A percentile compares a stretch with the other conserved stretches of the same genome.
Conservation (phyloP, 2,797 vertebrate genomes). For the Catostomus latipinnis region DNA sequence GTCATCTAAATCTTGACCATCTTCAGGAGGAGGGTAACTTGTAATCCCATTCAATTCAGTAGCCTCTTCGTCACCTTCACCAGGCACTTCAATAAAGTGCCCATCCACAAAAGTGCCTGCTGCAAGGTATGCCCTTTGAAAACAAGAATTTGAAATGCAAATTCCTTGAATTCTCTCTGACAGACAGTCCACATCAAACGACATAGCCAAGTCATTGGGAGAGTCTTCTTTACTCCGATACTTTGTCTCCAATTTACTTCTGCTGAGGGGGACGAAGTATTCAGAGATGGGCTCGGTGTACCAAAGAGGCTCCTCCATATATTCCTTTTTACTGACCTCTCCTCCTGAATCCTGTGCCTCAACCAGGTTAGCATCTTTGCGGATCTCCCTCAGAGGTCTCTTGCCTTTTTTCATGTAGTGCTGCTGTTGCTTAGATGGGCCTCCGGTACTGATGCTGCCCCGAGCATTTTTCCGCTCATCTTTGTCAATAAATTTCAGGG, state of each 20-base stretch:
- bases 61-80: conserved; percentile 87
- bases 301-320: conserved; percentile 98
- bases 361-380: conserved; percentile 82
- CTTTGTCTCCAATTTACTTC: conserved; percentile 97
- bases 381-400: conserved; percentile 86
- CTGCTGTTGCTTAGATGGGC: conserved; percentile 81
- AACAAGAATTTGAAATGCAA: conserved; percentile 87
- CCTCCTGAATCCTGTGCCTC: conserved; percentile 82
- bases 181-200: conserved; percentile 83
- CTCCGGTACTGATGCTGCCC: conserved; percentile 77
- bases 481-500: conserved; percentile 84
- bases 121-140: conserved; percentile 92
- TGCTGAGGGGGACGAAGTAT: conserved; percentile 93
- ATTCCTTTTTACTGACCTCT: conserved; percentile 87
- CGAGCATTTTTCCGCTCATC: conserved; percentile 79
- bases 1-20: conserved; percentile 94
- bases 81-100: conserved; percentile 96
- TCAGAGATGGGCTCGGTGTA: conserved; percentile 98
- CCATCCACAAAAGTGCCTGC: conserved; percentile 98
- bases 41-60: conserved; percentile 90
- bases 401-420: conserved; percentile 90
- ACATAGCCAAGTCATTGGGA: conserved; percentile 71
- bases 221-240: conserved; percentile 88
- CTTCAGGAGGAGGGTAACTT: conserved; percentile 92
- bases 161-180: conserved; percentile 91